Base-by-base conservation (phyloP, 2,888 invertebrate genomes). In the Fragum whitleyi region DNA sequence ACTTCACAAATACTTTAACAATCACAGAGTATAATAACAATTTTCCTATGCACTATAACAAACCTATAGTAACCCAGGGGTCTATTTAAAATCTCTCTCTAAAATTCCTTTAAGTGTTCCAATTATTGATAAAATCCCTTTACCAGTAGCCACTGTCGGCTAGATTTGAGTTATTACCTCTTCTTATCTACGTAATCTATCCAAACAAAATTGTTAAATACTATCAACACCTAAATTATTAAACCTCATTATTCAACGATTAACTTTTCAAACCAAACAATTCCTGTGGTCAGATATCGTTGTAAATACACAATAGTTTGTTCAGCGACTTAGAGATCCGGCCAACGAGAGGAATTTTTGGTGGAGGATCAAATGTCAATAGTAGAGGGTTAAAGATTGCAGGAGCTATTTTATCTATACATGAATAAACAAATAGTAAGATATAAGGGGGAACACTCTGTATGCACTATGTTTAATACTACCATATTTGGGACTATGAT, bases 391-490 rank as follows among this genome's bases (percentile, higher is more conserved):
- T 61, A 61, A 61, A 61, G 61, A 32, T 32, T 28, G 61, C 29
- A 32, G 61, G 29, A 29, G 61, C n/a, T n/a, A 61, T 73, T 57
- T 57, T 59, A 68, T 61, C 61, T 61, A 61, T 61, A 36, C 32
- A 61, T 76, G 61, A 73, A 75, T 80, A 76, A 67, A 68, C 68
- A 36, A 80, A 61, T 57, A 80, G 28, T 47, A 28, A 68, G 21
- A 70, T 70, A 71, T 74, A 77, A 71, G 77, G 77, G 77, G 53
- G 53, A 65, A 39, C 57, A 81, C 81, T 74, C 57, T 68, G 68
- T 51, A 47, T 19, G 51, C n/a, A n/a, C n/a, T n/a, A n/a, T n/a
- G n/a, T n/a, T n/a, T n/a, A n/a, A n/a, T n/a, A n/a, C n/a, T n/a
- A n/a, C n/a, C n/a, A n/a, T n/a, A n/a, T n/a, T n/a, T n/a, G n/a